Evolutionary conservation across 2,888 invertebrate species (phyloP).

Genomic region (Linnaemya tessellans): DNA sequence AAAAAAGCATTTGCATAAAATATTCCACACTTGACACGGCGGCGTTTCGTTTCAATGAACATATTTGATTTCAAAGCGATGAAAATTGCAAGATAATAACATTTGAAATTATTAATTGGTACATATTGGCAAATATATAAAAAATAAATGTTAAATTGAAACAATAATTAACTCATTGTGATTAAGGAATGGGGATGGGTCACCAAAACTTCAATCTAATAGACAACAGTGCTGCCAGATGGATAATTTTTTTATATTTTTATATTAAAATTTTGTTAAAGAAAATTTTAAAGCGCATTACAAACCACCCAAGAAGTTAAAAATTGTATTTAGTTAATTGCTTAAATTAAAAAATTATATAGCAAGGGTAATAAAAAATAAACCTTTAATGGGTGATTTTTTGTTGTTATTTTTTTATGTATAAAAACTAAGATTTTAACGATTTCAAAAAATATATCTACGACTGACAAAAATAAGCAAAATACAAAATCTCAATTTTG

Average conservation of each 20-base stretch:
- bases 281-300: slow-evolving; percentile 21
- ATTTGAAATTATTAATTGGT: slow-evolving; percentile 24
- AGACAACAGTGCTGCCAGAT: slow-evolving; percentile 8
- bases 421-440: no score
- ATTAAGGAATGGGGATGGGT: slow-evolving; percentile 23
- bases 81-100: slow-evolving; percentile 19
- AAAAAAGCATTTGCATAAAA: slow-evolving; percentile 62
- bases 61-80: slow-evolving; percentile 33
- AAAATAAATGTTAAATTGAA: slow-evolving; percentile 1
- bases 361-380: neutral
- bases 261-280: slow-evolving; percentile 23
- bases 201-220: slow-evolving; percentile 3
- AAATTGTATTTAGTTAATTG: neutral
- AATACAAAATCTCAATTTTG: no score
- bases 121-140: slow-evolving; percentile 12
- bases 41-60: slow-evolving; percentile 47
- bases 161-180: slow-evolving; percentile 35
- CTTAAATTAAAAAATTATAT: neutral
- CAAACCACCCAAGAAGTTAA: slow-evolving; percentile 35
- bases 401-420: no score
- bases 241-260: neutral
- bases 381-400: no score
- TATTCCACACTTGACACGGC: slow-evolving; percentile 63
- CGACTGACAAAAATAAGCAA: no score
- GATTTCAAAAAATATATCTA: no score